These are phyloP conservation scores for Oppia nitens DNA, from an alignment of 1,140 invertebrate genomes.

Conservation along the genomic window DNA sequence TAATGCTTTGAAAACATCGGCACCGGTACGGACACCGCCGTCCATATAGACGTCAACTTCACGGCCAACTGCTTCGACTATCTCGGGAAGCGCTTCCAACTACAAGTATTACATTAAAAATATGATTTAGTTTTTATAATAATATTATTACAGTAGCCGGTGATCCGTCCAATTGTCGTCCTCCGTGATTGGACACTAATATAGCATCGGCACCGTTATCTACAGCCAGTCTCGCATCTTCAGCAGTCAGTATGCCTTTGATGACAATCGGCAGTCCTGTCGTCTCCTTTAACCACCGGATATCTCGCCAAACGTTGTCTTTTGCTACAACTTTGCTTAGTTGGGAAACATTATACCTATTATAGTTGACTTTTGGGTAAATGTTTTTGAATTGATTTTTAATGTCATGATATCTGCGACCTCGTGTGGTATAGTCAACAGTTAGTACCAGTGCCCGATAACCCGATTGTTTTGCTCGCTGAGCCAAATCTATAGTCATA, in stretches of 20 bases:
- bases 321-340: constrained; percentile 53
- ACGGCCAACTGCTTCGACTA: constrained; percentile 46
- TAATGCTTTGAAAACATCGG: constrained; percentile 75
- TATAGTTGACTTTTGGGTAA: too few relatives aligned
- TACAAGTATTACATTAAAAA: constrained; percentile 28
- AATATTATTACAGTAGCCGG: constrained; percentile 46
- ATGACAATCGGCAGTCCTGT: constrained; percentile 62
- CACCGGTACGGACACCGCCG: constrained; percentile 63
- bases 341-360: constrained; percentile 36
- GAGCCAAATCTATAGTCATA: too few relatives aligned
- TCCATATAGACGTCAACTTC: constrained; percentile 66
- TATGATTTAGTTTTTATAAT: not conserved
- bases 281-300: constrained; percentile 51
- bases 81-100: constrained; percentile 69
- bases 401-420: too few relatives aligned
- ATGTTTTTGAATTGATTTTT: too few relatives aligned
- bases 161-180: constrained; percentile 64
- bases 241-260: constrained; percentile 69
- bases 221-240: constrained; percentile 58
- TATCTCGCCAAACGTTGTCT: constrained; percentile 58
- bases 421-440: too few relatives aligned
- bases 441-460: too few relatives aligned
- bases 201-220: constrained; percentile 56
- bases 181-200: constrained; percentile 79
- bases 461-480: too few relatives aligned